Evolutionary conservation across 1,140 invertebrate genomes (phyloP).

Genomic region (Cotesia vestalis): DNA sequence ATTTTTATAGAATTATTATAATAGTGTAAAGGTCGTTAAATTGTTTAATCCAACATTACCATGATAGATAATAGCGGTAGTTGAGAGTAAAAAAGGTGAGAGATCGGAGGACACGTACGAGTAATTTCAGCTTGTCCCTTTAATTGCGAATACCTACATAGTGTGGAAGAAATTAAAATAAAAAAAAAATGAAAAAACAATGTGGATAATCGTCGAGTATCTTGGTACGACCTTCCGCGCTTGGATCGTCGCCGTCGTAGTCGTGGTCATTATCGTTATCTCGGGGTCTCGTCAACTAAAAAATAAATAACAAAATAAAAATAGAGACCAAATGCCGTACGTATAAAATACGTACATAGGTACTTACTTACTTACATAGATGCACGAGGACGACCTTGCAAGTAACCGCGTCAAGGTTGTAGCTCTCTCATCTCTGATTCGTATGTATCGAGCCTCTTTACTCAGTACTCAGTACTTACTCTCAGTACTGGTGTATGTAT

Average conservation of each 20-base stretch:
- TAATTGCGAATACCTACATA: slow-evolving; percentile 50
- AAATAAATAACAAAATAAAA: slow-evolving; percentile 9
- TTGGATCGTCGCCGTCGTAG: neutral
- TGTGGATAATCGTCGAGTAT: slow-evolving; percentile 33
- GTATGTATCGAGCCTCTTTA: neutral
- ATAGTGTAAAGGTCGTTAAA: too few species aligned
- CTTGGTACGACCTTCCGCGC: slow-evolving; percentile 11
- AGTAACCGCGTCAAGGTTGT: slow-evolving; percentile 36
- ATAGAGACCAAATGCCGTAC: slow-evolving; percentile 1
- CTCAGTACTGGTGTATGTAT: too few species aligned
- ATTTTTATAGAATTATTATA: too few species aligned
- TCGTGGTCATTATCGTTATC: slow-evolving; percentile 35
- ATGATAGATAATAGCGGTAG: slow-evolving; percentile 5
- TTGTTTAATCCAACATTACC: too few species aligned
- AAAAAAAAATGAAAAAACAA: slow-evolving; percentile 18
- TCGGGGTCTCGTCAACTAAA: slow-evolving; percentile 20
- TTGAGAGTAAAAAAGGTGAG: slow-evolving; percentile 28
- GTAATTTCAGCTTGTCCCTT: slow-evolving; percentile 53
- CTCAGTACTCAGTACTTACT: too few species aligned
- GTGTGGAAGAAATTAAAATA: slow-evolving; percentile 31
- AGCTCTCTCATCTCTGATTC: slow-evolving; percentile 6
- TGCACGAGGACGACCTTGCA: slow-evolving; percentile 29
- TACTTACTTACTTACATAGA: neutral
- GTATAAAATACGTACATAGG: neutral
- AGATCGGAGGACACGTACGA: slow-evolving; percentile 42